phyloP scores from a whole-genome alignment of 1,140 invertebrate species.

The Drosophila ficusphila region DNA sequence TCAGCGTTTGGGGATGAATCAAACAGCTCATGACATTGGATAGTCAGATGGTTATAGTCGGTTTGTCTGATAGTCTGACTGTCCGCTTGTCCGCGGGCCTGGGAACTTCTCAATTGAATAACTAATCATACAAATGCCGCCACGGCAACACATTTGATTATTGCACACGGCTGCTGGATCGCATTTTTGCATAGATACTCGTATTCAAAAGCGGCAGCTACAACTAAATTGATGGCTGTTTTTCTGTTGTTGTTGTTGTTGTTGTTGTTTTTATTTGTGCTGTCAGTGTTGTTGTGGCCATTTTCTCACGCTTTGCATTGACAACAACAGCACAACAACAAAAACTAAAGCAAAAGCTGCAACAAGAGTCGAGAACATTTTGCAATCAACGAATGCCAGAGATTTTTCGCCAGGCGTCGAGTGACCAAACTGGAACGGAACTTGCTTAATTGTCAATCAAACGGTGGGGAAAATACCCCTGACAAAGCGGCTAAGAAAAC shows the following conservation, averaged over 20 bases:
- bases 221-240: conserved; percentile 46
- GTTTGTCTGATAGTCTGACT: too few species aligned
- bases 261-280: background rate
- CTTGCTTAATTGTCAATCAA: conserved; percentile 68
- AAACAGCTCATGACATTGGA: conserved; percentile 45
- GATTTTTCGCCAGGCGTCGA: conserved; percentile 44
- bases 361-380: conserved; percentile 29
- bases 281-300: conserved; percentile 29
- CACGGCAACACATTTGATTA: conserved; percentile 43
- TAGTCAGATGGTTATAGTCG: conserved; percentile 8
- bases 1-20: conserved; percentile 18
- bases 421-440: conserved; percentile 68
- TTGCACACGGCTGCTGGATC: conserved; percentile 44
- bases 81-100: too few species aligned
- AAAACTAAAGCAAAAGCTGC: conserved; percentile 15
- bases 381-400: conserved; percentile 43
- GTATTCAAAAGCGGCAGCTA: conserved; percentile 12
- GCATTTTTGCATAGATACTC: conserved; percentile 43
- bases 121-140: conserved; percentile 35
- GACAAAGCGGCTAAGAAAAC: background rate
- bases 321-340: conserved; percentile 31
- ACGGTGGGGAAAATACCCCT: background rate
- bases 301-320: conserved; percentile 65
- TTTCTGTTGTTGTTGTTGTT: conserved; percentile 10
- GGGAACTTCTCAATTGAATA: conserved; percentile 50